Conservation (phyloP, 2,113 vertebrate genomes). For the Amblyornis subalaris region DNA sequence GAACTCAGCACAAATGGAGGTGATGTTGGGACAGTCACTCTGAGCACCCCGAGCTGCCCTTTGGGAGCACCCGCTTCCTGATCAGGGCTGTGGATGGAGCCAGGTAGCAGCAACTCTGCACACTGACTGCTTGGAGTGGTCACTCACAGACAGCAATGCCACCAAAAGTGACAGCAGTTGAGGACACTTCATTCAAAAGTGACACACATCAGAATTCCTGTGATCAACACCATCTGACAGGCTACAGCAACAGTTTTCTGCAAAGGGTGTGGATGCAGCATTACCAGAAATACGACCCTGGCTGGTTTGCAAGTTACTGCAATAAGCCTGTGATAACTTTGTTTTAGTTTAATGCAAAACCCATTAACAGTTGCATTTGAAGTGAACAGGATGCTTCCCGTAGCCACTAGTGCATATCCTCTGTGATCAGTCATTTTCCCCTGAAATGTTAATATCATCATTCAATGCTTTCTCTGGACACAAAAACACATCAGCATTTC, state of each 20-base stretch:
- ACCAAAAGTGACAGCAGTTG: background rate
- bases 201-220: background rate
- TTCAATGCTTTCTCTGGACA: slow-evolving; percentile 1
- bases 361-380: slow-evolving; percentile 21
- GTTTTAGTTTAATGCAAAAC: slow-evolving; percentile 10
- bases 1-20: rapidly evolving
- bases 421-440: background rate
- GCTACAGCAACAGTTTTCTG: background rate
- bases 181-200: background rate
- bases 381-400: background rate
- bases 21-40: background rate
- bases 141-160: rapidly evolving
- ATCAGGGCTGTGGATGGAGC: rapidly evolving
- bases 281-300: background rate
- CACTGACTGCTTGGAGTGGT: rapidly evolving
- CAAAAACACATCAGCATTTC: background rate
- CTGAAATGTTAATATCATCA: background rate
- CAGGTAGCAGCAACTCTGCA: background rate
- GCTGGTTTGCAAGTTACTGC: background rate
- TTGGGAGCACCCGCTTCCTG: rapidly evolving
- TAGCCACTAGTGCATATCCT: background rate
- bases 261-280: background rate
- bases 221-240: background rate
- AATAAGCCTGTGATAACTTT: background rate
- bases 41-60: background rate